Evolutionary conservation across 2,797 vertebrate genomes (phyloP), one percentile per base, ranked within the genome.

Genomic region (Cetoscarus ocellatus): DNA sequence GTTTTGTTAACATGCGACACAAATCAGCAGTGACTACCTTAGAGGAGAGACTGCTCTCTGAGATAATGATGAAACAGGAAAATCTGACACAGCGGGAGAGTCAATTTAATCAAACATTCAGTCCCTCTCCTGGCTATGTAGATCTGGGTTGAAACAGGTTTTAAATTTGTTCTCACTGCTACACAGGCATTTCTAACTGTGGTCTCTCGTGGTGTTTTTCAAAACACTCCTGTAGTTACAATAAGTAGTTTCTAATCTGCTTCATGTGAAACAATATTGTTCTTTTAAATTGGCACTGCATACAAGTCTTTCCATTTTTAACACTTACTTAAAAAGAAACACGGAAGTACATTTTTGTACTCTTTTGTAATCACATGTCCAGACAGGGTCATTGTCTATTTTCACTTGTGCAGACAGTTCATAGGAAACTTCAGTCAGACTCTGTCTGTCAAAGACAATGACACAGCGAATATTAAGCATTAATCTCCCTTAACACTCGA

Each of bases 361-460:
- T 74, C 71, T 15, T 71, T 64, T n/a, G 18, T 62, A 68, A 58
- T 55, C 69, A 27, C 50, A 68, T 64, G 62, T 64, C 57, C 53
- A 74, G 74, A 81, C 19, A 63, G 47, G 59, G 64, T 70, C 58
- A 59, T 17, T 27, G 49, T 59, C 51, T 42, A 15, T 57, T 35
- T 58, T 62, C 58, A 15, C 51, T 15, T 36, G 17, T 36, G 48
- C 39, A 34, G n/a, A 63, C 34, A 65, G 19, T 45, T 57, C 19
- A n/a, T 64, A 67, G 55, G 61, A 69, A 77, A 70, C 43, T 19
- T 7, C 5, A 15, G 47, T 50, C 40, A 47, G 61, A 52, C 54
- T 70, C 47, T 86, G 77, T 47, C n/a, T 60, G 38, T 39, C 3
- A 57, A 17, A 82, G 71, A 84, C 84, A 78, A 72, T 49, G 36